These are phyloP conservation scores for Oithona nana DNA, from an alignment of 2,888 invertebrate genomes.

Conservation along the genomic window DNA sequence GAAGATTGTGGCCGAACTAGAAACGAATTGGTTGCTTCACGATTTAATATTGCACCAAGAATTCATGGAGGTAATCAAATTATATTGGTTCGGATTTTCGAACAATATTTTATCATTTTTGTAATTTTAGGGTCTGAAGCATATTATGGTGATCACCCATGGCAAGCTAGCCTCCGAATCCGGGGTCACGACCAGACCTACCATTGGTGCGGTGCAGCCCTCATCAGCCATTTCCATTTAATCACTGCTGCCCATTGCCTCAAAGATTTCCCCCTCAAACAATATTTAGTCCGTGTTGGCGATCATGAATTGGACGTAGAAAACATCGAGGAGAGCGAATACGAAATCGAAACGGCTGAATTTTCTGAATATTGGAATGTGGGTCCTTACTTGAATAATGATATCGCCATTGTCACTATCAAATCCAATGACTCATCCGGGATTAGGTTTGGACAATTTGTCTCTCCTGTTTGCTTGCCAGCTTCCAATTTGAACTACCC, in stretches of 20 bases:
- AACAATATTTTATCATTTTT: too few species aligned
- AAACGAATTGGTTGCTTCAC: background rate
- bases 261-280: conserved; percentile 28
- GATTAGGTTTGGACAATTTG: background rate
- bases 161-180: conserved; percentile 20
- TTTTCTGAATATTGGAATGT: conserved; percentile 45
- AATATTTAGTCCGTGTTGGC: background rate
- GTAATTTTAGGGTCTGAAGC: background rate
- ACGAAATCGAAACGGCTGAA: conserved; percentile 46
- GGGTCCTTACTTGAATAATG: conserved; percentile 47
- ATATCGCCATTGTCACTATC: conserved; percentile 44
- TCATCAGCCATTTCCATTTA: conserved; percentile 42
- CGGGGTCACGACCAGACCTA: conserved; percentile 18
- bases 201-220: conserved; percentile 55
- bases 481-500: background rate
- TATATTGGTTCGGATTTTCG: too few species aligned
- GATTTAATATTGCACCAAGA: background rate
- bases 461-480: conserved; percentile 6
- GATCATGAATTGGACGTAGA: conserved; percentile 25
- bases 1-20: background rate
- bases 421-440: conserved; percentile 18
- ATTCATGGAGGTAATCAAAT: background rate
- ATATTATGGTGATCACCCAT: background rate
- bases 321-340: conserved; percentile 48
- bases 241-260: conserved; percentile 55